A percentile compares a stretch with the other conserved stretches of the same genome.
These are phyloP conservation scores for Chiridota heheva DNA, from an alignment of 35 echinoderm and acorn worm genomes.

Conservation along the genomic window DNA sequence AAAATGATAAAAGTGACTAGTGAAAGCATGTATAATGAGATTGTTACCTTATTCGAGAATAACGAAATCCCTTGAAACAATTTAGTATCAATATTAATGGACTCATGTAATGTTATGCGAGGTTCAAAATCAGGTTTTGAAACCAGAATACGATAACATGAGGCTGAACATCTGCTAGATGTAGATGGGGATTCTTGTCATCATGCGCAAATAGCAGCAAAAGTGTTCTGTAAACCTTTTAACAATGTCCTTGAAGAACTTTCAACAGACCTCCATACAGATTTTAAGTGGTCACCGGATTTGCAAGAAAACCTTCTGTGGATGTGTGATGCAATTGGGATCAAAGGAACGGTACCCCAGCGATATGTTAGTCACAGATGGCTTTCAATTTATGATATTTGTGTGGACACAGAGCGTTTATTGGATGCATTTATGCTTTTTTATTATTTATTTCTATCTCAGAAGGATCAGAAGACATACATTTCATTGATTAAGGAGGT, in stretches of 20 bases:
- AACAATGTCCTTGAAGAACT: constrained; percentile 4
- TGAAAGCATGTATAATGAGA: no score
- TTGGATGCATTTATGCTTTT: constrained; percentile 51
- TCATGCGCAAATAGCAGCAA: constrained; percentile 19
- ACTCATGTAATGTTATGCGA: constrained; percentile 58
- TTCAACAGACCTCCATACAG: constrained; percentile 11
- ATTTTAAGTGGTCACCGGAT: constrained; percentile 50
- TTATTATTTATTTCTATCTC: constrained; percentile 44
- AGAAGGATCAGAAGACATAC: constrained; percentile 32
- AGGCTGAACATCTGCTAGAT: constrained; percentile 5
- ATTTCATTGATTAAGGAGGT: constrained; percentile 22
- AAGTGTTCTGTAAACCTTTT: constrained; percentile 34
- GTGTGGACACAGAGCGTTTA: constrained; percentile 38
- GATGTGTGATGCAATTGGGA: constrained; percentile 36
- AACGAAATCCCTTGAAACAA: constrained; percentile 51
- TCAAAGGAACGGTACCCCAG: constrained; percentile 30
- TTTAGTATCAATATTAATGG: constrained; percentile 66
- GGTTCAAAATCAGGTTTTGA: constrained; percentile 53
- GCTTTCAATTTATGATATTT: constrained; percentile 50
- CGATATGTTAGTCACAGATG: constrained; percentile 49
- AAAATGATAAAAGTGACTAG: no score
- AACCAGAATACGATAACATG: constrained; percentile 22
- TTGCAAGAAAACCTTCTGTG: not conserved
- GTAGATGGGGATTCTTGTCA: constrained; percentile 33
- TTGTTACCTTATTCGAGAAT: no score